Evolutionary conservation across 1,140 invertebrate species (phyloP).

Genomic region (Samia ricini): DNA sequence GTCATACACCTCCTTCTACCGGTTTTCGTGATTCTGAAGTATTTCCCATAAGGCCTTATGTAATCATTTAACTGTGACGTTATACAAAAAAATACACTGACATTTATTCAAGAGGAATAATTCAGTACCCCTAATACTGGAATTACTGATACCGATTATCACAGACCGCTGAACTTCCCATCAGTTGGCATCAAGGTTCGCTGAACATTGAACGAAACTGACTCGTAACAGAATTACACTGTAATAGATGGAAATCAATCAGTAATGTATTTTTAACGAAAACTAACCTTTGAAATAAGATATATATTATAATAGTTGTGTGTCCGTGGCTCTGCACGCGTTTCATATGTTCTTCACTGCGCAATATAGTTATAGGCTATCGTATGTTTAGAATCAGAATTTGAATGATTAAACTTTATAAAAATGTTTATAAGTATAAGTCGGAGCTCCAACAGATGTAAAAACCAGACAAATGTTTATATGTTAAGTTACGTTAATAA

Average conservation of each 20-base stretch:
- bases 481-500: too few relatives aligned
- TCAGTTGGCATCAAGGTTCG: slow-evolving; percentile 2
- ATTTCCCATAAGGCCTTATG: neutral
- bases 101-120: neutral
- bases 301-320: neutral
- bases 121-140: neutral
- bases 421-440: too few relatives aligned
- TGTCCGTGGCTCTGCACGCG: too few relatives aligned
- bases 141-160: slow-evolving; percentile 11
- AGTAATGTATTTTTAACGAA: neutral
- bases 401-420: too few relatives aligned
- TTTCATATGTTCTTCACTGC: too few relatives aligned
- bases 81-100: neutral
- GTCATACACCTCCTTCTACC: too few relatives aligned
- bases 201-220: slow-evolving; percentile 7
- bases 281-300: neutral
- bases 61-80: neutral
- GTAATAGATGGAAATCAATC: slow-evolving; percentile 7
- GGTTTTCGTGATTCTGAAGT: too few relatives aligned
- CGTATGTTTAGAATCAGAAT: too few relatives aligned
- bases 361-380: too few relatives aligned
- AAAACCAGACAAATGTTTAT: too few relatives aligned
- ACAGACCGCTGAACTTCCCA: slow-evolving; percentile 6
- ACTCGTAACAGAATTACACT: slow-evolving; percentile 6
- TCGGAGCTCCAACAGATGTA: too few relatives aligned